Conservation (phyloP, 2,888 invertebrate species). For the Geotrupes spiniger region DNA sequence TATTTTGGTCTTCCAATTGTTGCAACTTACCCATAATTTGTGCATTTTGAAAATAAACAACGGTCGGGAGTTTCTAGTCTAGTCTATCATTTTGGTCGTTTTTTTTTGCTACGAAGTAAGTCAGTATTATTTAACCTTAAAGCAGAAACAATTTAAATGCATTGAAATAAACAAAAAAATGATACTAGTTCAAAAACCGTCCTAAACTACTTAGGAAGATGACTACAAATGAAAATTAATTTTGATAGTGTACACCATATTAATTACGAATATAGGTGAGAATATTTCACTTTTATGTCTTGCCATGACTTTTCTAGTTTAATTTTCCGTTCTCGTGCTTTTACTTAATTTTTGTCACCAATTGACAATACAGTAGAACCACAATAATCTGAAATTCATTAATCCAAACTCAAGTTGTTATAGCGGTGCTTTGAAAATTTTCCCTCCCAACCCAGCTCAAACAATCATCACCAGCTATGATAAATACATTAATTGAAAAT, state of each 20-base stretch:
- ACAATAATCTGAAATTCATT: too few relatives aligned
- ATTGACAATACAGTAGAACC: constrained; percentile 8
- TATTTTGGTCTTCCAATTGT: too few relatives aligned
- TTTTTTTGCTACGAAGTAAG: constrained; percentile 44
- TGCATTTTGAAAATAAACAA: constrained; percentile 8
- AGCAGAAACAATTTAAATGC: constrained; percentile 8
- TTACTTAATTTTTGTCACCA: constrained; percentile 23
- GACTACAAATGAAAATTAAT: constrained; percentile 36
- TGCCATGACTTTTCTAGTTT: constrained; percentile 38
- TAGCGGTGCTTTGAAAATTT: too few relatives aligned
- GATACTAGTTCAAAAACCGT: constrained; percentile 47
- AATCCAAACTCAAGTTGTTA: too few relatives aligned
- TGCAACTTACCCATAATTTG: too few relatives aligned
- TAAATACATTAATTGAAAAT: too few relatives aligned
- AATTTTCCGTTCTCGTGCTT: too few relatives aligned
- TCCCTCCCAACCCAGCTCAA: too few relatives aligned
- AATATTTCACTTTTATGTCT: constrained; percentile 34
- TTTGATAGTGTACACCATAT: constrained; percentile 44
- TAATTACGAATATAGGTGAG: constrained; percentile 23
- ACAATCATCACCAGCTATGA: too few relatives aligned
- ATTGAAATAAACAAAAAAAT: constrained; percentile 28
- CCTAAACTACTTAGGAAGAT: constrained; percentile 41
- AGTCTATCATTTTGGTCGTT: constrained; percentile 44
- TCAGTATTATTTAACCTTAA: constrained; percentile 43
- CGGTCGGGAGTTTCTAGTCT: constrained; percentile 46